Base-by-base conservation (phyloP, 1,140 invertebrate species). In the Bombus consobrinus region DNA sequence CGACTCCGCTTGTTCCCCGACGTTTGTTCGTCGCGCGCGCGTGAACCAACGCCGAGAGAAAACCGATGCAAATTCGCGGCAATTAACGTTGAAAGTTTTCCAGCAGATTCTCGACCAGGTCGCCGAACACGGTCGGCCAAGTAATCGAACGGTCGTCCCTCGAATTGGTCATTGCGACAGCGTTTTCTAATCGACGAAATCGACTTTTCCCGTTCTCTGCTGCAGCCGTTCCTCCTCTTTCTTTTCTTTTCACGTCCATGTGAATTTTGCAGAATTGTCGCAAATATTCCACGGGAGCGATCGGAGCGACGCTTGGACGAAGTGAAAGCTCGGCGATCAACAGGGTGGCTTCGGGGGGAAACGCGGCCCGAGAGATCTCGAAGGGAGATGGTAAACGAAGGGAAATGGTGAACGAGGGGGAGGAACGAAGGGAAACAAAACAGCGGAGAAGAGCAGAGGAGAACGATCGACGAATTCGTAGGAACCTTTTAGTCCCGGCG, bases 401-500 rank as follows among this genome's bases (percentile, higher is more conserved):
- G 64, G 34, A 18, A 71, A 39, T 41, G 47, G 18, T 53, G 47
- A 53, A 53, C 47, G 47, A 22, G 47, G 47, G 47, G 47, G 47
- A 8, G 47, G 47, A 22, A 53, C 47, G 69, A n/a, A 22, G 39
- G 62, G 62, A 68, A 79, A 68, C n/a, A 34, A 66, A 79, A 43
- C 62, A 39, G 13, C 22, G 22, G 25, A 34, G 39, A 53, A 22
- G 15, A 59, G 53, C 37, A 10, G 71, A 53, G 47, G 47, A 47
- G 43, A 47, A 53, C 18, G 72, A 78, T 64, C 64, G 87, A 43
- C 71, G 87, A 86, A 89, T 87, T 91, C 81, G 84, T 85, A 88
- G 88, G 88, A 91, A 89, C 88, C 88, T 91, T 91, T 91, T 91
- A 91, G 85, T 87, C 86, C 83, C 90, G 79, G 83, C 64, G 87